phyloP scores from a whole-genome alignment of 2,113 vertebrate species.

The Athene noctua region DNA sequence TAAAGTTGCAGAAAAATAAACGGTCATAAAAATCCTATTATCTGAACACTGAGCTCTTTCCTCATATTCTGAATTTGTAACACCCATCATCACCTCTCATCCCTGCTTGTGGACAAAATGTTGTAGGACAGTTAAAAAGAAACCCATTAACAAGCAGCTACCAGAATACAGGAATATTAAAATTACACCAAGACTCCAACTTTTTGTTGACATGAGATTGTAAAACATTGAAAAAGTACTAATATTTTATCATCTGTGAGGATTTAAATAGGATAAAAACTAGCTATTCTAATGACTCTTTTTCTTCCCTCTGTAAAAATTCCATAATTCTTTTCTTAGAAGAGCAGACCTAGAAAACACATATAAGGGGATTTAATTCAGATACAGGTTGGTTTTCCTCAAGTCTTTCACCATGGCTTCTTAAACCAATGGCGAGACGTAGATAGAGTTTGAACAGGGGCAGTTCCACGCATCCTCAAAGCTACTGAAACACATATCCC shows the following conservation, averaged over 20 bases:
- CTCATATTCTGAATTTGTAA: background rate
- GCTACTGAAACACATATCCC: background rate
- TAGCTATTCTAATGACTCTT: background rate
- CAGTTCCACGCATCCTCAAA: background rate
- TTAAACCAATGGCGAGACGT: background rate
- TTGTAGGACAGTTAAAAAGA: background rate
- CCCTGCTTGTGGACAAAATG: background rate
- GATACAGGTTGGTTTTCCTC: background rate
- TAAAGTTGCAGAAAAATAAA: background rate
- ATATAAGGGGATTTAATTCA: background rate
- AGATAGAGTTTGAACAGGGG: background rate
- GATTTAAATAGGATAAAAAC: background rate
- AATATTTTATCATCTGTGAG: background rate
- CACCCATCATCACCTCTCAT: background rate
- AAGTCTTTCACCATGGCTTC: background rate
- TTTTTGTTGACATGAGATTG: background rate
- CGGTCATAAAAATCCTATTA: background rate
- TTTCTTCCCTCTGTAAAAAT: background rate
- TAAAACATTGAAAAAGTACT: background rate
- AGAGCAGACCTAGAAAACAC: background rate
- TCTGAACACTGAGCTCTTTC: background rate
- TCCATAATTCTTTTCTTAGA: background rate
- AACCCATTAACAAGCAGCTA: background rate
- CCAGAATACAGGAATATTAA: background rate
- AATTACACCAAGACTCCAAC: background rate